phyloP scores from a whole-genome alignment of 2,888 invertebrate species.

The Dryobotodes eremita region DNA sequence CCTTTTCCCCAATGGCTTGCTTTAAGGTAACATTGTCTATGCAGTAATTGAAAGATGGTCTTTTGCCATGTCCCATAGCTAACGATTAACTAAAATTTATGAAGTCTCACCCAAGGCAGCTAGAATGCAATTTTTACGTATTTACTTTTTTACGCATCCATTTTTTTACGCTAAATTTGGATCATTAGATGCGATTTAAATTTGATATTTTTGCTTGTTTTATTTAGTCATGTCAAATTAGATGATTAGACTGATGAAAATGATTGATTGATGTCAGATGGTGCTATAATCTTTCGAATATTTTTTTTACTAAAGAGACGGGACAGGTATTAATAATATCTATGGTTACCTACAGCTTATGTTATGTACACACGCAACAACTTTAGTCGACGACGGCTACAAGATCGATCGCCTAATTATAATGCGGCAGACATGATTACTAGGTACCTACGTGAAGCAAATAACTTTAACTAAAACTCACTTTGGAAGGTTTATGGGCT shows the following conservation, averaged over 20 bases:
- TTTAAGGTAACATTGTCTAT: constrained; percentile 1
- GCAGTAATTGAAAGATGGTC: not conserved
- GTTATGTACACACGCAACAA: not conserved
- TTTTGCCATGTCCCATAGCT: constrained; percentile 32
- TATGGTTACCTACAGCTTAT: not conserved
- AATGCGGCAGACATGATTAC: not conserved
- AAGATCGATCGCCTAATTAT: not conserved
- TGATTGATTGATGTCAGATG: not conserved
- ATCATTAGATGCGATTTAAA: not conserved
- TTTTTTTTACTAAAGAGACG: not conserved
- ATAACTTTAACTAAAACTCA: not conserved
- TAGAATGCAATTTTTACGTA: constrained; percentile 9
- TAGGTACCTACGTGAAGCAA: not conserved
- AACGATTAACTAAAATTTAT: constrained; percentile 38
- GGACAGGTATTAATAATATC: not conserved
- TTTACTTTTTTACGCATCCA: constrained; percentile 22
- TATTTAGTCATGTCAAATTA: constrained; percentile 28
- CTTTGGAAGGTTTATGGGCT: not conserved
- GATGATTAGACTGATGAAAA: not conserved
- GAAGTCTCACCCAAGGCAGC: constrained; percentile 39
- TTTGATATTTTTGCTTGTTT: constrained; percentile 35
- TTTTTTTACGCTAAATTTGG: constrained; percentile 36
- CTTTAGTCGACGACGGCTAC: not conserved
- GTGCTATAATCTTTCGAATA: not conserved
- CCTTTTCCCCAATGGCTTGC: not conserved